These are phyloP conservation scores for Hephaestus fuliginosus DNA, from an alignment of 2,797 vertebrate genomes.

Conservation along the genomic window DNA sequence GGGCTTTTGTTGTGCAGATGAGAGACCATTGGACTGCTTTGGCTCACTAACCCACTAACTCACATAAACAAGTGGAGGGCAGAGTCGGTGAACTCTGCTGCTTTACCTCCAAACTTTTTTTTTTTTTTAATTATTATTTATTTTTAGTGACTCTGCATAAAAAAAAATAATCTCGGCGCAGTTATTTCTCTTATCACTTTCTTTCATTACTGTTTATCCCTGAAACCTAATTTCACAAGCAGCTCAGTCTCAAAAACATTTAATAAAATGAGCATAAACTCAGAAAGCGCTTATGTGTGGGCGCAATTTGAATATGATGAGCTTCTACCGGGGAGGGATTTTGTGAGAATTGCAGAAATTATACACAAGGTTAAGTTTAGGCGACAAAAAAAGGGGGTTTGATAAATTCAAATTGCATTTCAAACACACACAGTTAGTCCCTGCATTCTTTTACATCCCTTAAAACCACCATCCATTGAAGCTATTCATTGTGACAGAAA, in stretches of 20 bases:
- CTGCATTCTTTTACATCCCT: constrained; percentile 1
- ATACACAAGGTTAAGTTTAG: constrained; percentile 35
- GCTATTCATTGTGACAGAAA: constrained; percentile 3
- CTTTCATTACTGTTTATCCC: constrained; percentile 30
- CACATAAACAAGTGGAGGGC: constrained; percentile 17
- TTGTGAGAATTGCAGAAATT: constrained; percentile 27
- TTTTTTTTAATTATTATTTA: background rate
- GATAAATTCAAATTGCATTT: constrained; percentile 40
- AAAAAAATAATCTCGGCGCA: background rate
- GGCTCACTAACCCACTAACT: constrained; percentile 37
- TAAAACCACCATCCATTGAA: constrained; percentile 18
- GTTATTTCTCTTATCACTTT: background rate
- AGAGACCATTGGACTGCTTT: constrained; percentile 11
- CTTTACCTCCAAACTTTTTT: background rate
- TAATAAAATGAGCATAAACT: constrained; percentile 37
- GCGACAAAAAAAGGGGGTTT: constrained; percentile 13
- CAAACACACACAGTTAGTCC: constrained; percentile 11
- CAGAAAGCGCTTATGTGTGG: constrained; percentile 29
- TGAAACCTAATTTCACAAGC: constrained; percentile 25
- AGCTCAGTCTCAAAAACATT: constrained; percentile 22
- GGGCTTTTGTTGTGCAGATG: constrained; percentile 41
- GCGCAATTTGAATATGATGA: constrained; percentile 40
- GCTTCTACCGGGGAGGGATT: constrained; percentile 13
- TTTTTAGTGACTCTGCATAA: background rate
- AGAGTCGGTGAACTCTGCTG: constrained; percentile 20